A percentile compares a stretch with the other conserved stretches of the same genome.
Evolutionary conservation across 2,113 vertebrate genomes (phyloP).

Genomic region (Protobothrops mucrosquamatus): DNA sequence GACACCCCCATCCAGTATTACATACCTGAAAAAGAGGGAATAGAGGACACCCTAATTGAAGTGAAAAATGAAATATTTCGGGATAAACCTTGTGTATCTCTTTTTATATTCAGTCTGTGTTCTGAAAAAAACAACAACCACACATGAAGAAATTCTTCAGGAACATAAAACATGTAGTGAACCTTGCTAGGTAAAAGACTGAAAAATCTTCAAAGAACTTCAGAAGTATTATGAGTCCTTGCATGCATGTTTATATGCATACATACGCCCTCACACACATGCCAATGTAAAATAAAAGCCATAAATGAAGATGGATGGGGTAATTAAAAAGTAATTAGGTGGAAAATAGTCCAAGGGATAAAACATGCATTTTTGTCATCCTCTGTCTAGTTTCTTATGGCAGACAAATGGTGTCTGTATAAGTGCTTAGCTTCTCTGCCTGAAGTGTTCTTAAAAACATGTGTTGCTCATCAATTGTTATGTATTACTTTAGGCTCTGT

Average conservation of each 20-base stretch:
- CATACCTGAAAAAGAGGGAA: neutral
- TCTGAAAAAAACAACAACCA: neutral
- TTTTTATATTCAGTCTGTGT: conserved; percentile 17
- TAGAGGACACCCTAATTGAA: neutral
- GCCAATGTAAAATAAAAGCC: neutral
- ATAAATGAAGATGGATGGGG: conserved; percentile 15
- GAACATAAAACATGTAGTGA: neutral
- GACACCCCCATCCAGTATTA: neutral
- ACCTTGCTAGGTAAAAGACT: neutral
- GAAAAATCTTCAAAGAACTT: neutral
- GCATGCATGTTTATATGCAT: neutral
- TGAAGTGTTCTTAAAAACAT: conserved; percentile 28
- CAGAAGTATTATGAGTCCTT: conserved; percentile 8
- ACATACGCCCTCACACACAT: neutral
- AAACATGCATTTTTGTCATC: conserved; percentile 11
- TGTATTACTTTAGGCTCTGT: neutral
- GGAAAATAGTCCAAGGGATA: conserved; percentile 13
- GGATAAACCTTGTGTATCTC: conserved; percentile 10
- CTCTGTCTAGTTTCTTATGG: neutral
- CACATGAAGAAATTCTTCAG: neutral
- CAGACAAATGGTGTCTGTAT: neutral
- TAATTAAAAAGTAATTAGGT: conserved; percentile 46
- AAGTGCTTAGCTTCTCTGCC: neutral
- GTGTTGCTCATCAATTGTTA: conserved; percentile 25
- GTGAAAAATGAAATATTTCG: conserved; percentile 10